Conservation (phyloP, 2,797 vertebrate species). For the Peromyscus nudipes region DNA sequence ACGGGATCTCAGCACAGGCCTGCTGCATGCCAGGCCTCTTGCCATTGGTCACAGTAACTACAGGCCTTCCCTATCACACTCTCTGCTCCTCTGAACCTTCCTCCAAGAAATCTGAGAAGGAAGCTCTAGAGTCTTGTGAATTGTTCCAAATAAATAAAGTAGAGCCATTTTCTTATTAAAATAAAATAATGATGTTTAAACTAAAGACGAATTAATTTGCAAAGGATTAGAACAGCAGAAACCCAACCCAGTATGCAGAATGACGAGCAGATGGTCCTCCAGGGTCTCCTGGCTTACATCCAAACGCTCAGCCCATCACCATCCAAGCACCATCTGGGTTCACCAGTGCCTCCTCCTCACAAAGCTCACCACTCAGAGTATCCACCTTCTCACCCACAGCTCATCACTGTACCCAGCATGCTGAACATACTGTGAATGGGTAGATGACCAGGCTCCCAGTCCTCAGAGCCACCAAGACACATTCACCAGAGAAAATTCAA, state of each 20-base stretch:
- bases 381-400: not conserved
- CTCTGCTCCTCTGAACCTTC: not conserved
- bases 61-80: not conserved
- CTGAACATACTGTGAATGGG: accelerated
- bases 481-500: not conserved
- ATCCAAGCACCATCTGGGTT: not conserved
- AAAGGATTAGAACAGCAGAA: slow-evolving; percentile 33
- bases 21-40: not conserved
- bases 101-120: not conserved
- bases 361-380: not conserved
- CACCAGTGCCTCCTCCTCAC: not conserved
- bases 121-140: not conserved
- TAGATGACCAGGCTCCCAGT: not conserved
- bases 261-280: not conserved
- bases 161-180: slow-evolving; percentile 26
- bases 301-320: not conserved
- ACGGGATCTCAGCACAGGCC: not conserved
- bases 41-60: not conserved
- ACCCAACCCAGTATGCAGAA: not conserved
- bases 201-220: slow-evolving; percentile 28
- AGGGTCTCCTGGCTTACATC: not conserved
- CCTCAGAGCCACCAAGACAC: not conserved
- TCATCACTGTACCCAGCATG: not conserved
- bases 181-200: slow-evolving; percentile 51
- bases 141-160: not conserved